A percentile compares a stretch with the other conserved stretches of the same genome.
These are phyloP conservation scores for Diplodus puntazzo DNA, from an alignment of 2,797 vertebrate genomes.

Conservation along the genomic window DNA sequence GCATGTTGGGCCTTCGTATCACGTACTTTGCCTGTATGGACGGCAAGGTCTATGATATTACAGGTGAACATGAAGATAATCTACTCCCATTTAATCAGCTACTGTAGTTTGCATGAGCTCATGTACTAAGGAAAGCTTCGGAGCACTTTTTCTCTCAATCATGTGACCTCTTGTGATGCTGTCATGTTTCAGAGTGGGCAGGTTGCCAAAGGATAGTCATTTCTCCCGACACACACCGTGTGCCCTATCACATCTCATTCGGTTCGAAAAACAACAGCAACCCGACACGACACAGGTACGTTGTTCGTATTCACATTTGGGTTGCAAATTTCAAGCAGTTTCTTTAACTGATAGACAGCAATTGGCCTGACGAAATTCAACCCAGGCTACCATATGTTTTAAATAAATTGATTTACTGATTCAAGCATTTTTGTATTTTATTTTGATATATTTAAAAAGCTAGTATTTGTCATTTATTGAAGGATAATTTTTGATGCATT, in stretches of 20 bases:
- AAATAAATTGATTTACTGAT: no score
- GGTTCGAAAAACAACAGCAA: slow-evolving; percentile 88
- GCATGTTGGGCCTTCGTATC: slow-evolving; percentile 94
- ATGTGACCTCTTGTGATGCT: slow-evolving; percentile 29
- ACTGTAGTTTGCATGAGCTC: slow-evolving; percentile 14
- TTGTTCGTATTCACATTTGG: slow-evolving; percentile 2
- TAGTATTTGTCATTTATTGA: no score
- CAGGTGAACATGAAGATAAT: slow-evolving; percentile 82
- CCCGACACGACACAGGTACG: slow-evolving; percentile 89
- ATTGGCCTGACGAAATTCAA: no score
- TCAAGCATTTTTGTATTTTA: no score
- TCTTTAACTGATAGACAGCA: no score
- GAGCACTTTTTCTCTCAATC: neutral
- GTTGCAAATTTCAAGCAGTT: no score
- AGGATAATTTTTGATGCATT: no score
- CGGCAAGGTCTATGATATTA: slow-evolving; percentile 95
- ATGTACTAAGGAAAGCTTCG: neutral
- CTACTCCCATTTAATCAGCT: neutral
- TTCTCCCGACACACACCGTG: slow-evolving; percentile 93
- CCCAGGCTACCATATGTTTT: no score
- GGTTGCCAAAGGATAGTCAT: slow-evolving; percentile 94
- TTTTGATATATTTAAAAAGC: no score
- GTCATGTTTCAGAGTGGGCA: slow-evolving; percentile 90
- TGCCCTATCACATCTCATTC: slow-evolving; percentile 96
- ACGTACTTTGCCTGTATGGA: slow-evolving; percentile 96